phyloP scores from a whole-genome alignment of 64 coral and sea anemone species.

The Stichodactyla mertensii region DNA sequence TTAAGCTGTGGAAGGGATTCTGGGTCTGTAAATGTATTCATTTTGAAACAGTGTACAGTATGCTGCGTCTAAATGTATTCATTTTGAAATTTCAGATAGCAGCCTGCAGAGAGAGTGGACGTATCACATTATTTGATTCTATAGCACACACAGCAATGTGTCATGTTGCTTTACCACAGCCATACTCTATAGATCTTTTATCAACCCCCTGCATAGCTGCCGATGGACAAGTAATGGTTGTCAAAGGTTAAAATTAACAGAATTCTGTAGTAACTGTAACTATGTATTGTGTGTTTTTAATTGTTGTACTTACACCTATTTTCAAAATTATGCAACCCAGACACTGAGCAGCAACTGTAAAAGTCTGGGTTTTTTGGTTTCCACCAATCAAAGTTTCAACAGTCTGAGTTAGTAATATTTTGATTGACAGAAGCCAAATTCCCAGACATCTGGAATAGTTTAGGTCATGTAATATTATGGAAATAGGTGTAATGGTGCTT shows the following conservation, averaged over 20 bases:
- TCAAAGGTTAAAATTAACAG: conserved; percentile 23
- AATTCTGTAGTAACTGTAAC: neutral
- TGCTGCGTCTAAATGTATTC: no score
- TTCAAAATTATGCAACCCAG: no score
- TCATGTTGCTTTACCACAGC: conserved; percentile 32
- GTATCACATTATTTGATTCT: conserved; percentile 35
- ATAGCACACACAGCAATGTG: conserved; percentile 30
- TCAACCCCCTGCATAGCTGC: conserved; percentile 38
- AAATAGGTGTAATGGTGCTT: neutral
- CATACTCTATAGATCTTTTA: conserved; percentile 21
- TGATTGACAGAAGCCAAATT: no score
- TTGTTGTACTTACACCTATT: no score
- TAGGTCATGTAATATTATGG: neutral
- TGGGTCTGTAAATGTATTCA: neutral
- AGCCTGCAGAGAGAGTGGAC: conserved; percentile 6
- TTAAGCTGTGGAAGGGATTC: neutral
- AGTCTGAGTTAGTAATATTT: no score
- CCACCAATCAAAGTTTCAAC: no score
- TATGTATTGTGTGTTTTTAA: neutral
- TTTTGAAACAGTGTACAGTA: no score
- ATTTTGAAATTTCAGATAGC: conserved; percentile 29
- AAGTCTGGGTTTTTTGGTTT: no score
- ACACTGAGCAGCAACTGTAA: no score
- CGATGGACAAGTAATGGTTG: conserved; percentile 27
- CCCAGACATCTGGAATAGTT: no score